These are phyloP conservation scores for Embiotoca jacksoni DNA, from an alignment of 2,113 vertebrate genomes.

Conservation along the genomic window DNA sequence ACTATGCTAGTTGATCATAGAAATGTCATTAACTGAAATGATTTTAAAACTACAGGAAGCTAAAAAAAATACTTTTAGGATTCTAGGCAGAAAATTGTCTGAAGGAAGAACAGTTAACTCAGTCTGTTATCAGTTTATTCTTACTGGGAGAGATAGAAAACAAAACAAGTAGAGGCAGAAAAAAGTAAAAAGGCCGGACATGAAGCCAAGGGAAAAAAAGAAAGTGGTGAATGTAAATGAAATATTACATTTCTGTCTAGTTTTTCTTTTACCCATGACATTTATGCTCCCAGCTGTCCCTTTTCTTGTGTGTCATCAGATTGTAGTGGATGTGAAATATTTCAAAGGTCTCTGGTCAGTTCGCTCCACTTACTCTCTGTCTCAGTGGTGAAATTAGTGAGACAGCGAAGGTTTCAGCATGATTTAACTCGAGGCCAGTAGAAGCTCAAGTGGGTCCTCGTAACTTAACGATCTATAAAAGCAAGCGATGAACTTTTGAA, in stretches of 20 bases:
- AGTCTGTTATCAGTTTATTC: neutral
- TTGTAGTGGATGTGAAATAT: constrained; percentile 29
- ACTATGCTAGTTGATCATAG: too few species aligned
- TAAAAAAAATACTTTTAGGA: too few species aligned
- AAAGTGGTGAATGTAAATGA: constrained; percentile 11
- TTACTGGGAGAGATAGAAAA: neutral
- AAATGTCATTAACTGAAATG: too few species aligned
- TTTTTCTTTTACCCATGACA: constrained; percentile 36
- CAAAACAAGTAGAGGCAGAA: neutral
- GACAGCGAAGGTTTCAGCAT: constrained; percentile 27
- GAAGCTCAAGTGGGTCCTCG: neutral
- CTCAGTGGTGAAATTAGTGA: constrained; percentile 37
- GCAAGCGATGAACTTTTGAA: constrained; percentile 48
- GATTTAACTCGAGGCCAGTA: constrained; percentile 37
- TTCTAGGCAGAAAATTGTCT: too few species aligned
- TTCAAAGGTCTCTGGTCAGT: constrained; percentile 52
- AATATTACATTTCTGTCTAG: constrained; percentile 11
- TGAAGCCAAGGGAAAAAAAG: neutral
- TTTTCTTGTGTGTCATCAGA: constrained; percentile 8
- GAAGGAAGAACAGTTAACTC: too few species aligned
- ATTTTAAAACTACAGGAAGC: too few species aligned
- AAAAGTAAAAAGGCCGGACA: neutral
- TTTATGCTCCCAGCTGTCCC: constrained; percentile 21
- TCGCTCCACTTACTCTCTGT: constrained; percentile 40
- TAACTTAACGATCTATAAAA: constrained; percentile 47